Evolutionary conservation across 2,888 invertebrate species (phyloP), one percentile per base, ranked within the genome.

Genomic region (Archaeoteleia sp.): DNA sequence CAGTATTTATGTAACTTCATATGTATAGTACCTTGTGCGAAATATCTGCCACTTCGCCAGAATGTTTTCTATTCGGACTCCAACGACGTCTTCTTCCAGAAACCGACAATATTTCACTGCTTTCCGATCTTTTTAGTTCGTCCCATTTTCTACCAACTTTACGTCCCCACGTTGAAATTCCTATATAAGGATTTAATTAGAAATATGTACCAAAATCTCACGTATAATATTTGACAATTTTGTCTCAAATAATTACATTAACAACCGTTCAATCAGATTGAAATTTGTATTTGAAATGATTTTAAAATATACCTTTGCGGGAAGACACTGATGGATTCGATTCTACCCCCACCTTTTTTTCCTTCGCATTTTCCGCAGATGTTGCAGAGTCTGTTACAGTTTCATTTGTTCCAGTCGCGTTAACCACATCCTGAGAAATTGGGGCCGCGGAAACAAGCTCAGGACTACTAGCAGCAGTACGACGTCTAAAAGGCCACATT

Each of bases 71-170:
- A 58, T 84, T 81, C 1, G 87, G 87, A 23, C 87, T 86, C 87
- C 87, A 87, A n/a, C 86, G 83, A 54, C 85, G 81, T 62, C 86
- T 78, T 32, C 85, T 82, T 8, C 86, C 79, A 1, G 86, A 83
- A 10, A 82, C 82, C 4, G 86, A 80, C 15, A 88, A 80, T 58
- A 87, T 78, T 74, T 90, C 90, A 1, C 87, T 87, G 32, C 89
- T 89, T 71, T 90, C 89, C 53, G 88, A 87, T 54, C 89, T 85
- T 77, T 88, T 89, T 61, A 90, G 79, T 73, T 89, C 88, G 66
- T 90, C 90, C 88, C 89, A 89, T 81, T 88, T 88, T 75, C 87
- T 86, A 39, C 90, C 90, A 67, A 89, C 88, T 81, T 87, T 88
- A 75, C 86, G 87, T 40, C 89, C 88, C 90, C 89, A 89, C 23